Evolutionary conservation across 2,113 vertebrate genomes (phyloP), one percentile per base, ranked within the genome.

Genomic region (human): DNA sequence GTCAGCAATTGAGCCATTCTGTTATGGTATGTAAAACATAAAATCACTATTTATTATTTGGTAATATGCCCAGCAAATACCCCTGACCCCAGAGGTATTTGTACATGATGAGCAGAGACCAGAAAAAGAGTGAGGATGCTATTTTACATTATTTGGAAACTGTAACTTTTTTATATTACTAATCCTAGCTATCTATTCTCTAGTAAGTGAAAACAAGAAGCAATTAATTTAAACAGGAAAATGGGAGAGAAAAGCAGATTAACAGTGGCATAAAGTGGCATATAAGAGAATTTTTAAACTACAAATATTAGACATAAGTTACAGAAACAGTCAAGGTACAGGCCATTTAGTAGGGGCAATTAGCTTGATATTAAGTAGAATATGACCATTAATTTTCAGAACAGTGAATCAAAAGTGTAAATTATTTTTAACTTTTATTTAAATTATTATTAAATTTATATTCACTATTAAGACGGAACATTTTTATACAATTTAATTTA

Each of bases 371-470:
- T 72, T 95, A 88, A 93, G 48, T 90, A 96, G 32, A 95, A 72
- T 89, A 81, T 25, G 48, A 61, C 45, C 61, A 96, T 83, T 89
- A 82, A 75, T 25, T 91, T 76, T 55, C 20, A 96, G 82, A 97
- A 93, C n/a, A 73, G 5, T 81, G 30, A 81, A 68, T 68, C 7
- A 91, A 92, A 68, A 11, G 22, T 57, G 80, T 59, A 79, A 88
- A 93, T 92, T 92, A 66, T 93, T 82, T 86, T 64, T 83, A 95
- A 92, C 10, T 94, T 97, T 94, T 55, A 94, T 78, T 94, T 92
- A 61, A 94, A 78, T 70, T 82, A 82, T 75, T 86, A 59, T 97
- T 87, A 85, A 90, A 85, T 45, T 78, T 95, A 57, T 94, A 50
- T 68, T 80, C 68, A 95, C 52, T 83, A 57, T 45, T 92, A 95